Conservation (phyloP, 1,140 invertebrate genomes). For the Acromyrmex charruanus region DNA sequence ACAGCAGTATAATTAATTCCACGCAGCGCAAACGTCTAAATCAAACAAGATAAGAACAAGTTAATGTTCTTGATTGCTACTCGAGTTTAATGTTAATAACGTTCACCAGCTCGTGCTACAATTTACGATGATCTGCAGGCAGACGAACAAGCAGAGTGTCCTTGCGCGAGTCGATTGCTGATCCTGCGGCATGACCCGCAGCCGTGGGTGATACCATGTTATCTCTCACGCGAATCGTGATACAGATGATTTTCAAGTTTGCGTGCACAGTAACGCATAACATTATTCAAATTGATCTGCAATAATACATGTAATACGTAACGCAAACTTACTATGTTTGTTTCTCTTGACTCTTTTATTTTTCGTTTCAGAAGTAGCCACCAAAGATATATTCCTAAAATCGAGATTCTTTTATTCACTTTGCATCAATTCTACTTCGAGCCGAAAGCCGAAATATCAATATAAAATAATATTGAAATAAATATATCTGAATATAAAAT, state of each 20-base stretch:
- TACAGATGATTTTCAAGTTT: slow-evolving; percentile 19
- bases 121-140: not conserved
- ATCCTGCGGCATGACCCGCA: not conserved
- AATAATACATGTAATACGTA: not conserved
- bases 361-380: not conserved
- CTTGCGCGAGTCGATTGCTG: slow-evolving; percentile 28
- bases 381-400: not conserved
- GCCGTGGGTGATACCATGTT: slow-evolving; percentile 54
- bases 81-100: too few relatives aligned
- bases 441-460: not conserved
- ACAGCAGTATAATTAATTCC: not conserved
- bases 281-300: not conserved
- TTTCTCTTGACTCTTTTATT: not conserved
- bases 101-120: not conserved
- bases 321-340: not conserved
- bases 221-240: not conserved
- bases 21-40: not conserved
- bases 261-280: not conserved
- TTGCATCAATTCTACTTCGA: not conserved
- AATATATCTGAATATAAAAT: not conserved
- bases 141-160: not conserved
- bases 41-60: not conserved
- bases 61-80: not conserved
- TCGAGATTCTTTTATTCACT: not conserved
- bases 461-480: not conserved